Evolutionary conservation across 1,140 invertebrate species (phyloP).

Genomic region (Sinonovacula constricta): DNA sequence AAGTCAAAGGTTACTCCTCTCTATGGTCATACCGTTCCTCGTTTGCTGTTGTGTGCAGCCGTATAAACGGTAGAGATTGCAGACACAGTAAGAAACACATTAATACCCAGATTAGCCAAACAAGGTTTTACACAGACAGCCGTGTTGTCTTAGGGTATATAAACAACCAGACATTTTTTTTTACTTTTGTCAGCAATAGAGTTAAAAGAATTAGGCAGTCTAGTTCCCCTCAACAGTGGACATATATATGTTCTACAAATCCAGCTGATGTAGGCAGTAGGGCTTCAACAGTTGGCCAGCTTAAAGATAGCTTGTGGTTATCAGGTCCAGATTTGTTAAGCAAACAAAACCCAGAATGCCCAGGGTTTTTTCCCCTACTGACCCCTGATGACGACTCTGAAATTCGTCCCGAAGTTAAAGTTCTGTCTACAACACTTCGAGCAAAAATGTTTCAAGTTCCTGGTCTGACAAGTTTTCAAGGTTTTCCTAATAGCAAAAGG

Average conservation of each 20-base stretch:
- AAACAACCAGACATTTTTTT: conserved; percentile 9
- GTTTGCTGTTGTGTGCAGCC: conserved; percentile 43
- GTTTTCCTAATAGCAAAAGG: too few relatives aligned
- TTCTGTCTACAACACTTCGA: background rate
- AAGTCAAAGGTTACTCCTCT: conserved; percentile 54
- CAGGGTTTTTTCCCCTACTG: background rate
- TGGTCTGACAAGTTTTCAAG: background rate
- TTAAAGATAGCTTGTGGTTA: background rate
- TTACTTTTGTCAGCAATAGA: conserved; percentile 33
- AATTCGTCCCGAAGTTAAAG: background rate
- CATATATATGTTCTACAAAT: background rate
- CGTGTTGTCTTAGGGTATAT: conserved; percentile 25
- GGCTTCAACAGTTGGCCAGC: background rate
- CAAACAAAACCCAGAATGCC: background rate
- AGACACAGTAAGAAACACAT: conserved; percentile 17
- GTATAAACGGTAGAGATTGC: conserved; percentile 43
- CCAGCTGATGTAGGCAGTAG: conserved; percentile 3
- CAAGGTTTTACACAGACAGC: conserved; percentile 27
- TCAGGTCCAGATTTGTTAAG: conserved; percentile 8
- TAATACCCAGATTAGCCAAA: background rate
- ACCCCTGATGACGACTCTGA: background rate
- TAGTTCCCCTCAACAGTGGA: conserved; percentile 23
- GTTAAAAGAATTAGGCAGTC: conserved; percentile 21
- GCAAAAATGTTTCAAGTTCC: background rate
- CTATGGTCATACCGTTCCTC: conserved; percentile 40